These are phyloP conservation scores for Tolypeutes matacus DNA, from an alignment of 2,797 vertebrate genomes.

Conservation along the genomic window DNA sequence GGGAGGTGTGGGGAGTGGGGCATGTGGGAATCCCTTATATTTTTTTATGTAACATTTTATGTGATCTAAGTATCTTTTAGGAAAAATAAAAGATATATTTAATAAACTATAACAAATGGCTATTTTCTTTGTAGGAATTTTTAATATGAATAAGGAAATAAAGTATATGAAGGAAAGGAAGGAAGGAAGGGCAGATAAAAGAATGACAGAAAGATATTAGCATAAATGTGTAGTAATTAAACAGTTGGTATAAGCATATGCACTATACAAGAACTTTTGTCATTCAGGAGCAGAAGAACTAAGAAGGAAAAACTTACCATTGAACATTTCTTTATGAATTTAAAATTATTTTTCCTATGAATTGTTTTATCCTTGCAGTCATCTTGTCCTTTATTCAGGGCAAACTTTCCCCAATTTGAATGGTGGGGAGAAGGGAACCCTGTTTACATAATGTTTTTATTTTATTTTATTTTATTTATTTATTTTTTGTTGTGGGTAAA, in stretches of 20 bases:
- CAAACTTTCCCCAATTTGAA: not conserved
- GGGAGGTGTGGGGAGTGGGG: no score
- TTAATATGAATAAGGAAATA: not conserved
- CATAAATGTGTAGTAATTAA: not conserved
- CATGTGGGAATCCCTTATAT: no score
- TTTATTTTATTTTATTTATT: no score
- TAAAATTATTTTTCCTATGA: not conserved
- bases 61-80: no score
- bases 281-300: not conserved
- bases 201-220: not conserved
- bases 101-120: not conserved
- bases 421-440: not conserved
- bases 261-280: not conserved
- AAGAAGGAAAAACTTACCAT: not conserved
- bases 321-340: not conserved
- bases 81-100: no score
- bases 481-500: no score
- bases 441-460: no score
- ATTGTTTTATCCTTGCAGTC: not conserved
- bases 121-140: not conserved
- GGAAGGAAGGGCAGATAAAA: not conserved
- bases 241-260: not conserved
- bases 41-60: no score
- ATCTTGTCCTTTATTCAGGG: not conserved
- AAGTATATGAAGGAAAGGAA: not conserved